A percentile compares a stretch with the other conserved stretches of the same genome.
Evolutionary conservation across 2,113 vertebrate species (phyloP).

Genomic region (Rhabdornis inornatus): DNA sequence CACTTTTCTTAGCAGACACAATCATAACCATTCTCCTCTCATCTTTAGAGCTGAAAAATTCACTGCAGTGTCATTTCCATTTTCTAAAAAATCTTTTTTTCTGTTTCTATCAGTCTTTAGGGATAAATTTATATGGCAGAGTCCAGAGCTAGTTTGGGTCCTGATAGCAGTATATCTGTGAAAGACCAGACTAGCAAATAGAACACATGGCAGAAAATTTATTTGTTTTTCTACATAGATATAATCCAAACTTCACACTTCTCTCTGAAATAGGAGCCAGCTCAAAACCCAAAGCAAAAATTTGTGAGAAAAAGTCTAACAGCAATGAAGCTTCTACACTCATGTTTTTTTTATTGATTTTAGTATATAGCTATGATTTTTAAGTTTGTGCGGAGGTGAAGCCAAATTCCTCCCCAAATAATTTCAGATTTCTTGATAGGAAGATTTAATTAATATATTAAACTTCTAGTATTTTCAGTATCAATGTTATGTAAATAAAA

Average conservation of each 20-base stretch:
- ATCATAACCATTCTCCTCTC: not conserved
- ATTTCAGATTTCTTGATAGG: not conserved
- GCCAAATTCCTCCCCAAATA: not conserved
- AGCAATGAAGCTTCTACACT: not conserved
- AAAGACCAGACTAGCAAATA: not conserved
- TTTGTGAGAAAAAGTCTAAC: not conserved
- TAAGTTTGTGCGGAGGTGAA: not conserved
- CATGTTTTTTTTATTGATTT: not conserved
- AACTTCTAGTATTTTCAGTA: not conserved
- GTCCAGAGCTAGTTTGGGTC: not conserved
- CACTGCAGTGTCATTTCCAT: not conserved
- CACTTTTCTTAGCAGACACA: not conserved
- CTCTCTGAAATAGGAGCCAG: not conserved
- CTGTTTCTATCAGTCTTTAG: not conserved
- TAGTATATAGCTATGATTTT: not conserved
- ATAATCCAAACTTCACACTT: not conserved
- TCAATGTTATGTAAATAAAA: not conserved
- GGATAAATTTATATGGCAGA: not conserved
- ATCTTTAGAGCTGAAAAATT: not conserved
- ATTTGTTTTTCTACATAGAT: not conserved
- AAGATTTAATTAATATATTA: not conserved
- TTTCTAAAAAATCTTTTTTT: not conserved
- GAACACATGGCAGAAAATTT: not conserved
- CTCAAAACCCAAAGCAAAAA: not conserved
- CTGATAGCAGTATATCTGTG: not conserved